These are phyloP conservation scores for Sorex fumeus DNA, from an alignment of 2,113 vertebrate species.

Conservation along the genomic window DNA sequence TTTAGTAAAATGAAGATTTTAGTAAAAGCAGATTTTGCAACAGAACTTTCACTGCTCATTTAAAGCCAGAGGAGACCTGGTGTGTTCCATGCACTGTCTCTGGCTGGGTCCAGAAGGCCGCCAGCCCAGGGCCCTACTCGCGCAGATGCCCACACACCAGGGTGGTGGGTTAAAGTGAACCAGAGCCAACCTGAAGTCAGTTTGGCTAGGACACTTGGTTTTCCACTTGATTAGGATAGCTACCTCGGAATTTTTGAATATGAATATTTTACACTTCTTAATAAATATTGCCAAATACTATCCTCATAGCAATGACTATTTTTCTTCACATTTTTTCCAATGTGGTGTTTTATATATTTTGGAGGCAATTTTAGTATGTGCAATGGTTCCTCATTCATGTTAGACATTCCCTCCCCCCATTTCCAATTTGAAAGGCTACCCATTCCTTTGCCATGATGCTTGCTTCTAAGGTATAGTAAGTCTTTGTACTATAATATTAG, in stretches of 20 bases:
- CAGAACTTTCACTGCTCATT: no score
- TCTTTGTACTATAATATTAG: no score
- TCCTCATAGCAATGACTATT: neutral
- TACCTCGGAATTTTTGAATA: neutral
- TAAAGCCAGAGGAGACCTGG: accelerated
- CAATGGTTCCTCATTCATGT: neutral
- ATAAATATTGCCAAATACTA: neutral
- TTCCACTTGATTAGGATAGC: constrained; percentile 36
- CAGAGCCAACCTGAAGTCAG: neutral
- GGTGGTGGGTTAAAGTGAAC: neutral
- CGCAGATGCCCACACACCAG: neutral
- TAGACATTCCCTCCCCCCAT: neutral
- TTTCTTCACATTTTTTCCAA: neutral
- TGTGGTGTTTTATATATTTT: neutral
- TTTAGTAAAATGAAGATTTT: no score
- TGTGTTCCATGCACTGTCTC: neutral
- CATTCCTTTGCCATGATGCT: neutral
- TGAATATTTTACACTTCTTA: constrained; percentile 9
- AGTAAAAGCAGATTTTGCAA: no score
- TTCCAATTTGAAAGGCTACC: neutral
- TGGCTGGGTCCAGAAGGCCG: neutral
- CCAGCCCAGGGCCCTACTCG: neutral
- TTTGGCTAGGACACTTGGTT: neutral
- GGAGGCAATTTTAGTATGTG: neutral
- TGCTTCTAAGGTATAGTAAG: no score